Conservation (phyloP, 2,888 invertebrate genomes). For the Melolontha melolontha region DNA sequence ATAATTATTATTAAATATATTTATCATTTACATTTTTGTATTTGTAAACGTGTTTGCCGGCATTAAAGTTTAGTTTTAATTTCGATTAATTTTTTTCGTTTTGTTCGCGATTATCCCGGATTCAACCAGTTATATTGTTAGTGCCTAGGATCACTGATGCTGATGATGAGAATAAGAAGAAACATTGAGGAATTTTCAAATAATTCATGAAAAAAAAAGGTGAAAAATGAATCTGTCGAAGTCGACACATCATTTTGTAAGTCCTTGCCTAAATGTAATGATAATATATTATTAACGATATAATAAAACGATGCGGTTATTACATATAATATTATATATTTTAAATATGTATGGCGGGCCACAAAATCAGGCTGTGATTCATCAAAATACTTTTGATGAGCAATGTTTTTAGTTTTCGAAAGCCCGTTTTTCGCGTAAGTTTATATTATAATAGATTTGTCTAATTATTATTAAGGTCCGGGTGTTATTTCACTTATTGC, state of each 20-base stretch:
- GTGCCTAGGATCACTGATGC: slow-evolving; percentile 61
- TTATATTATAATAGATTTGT: slow-evolving; percentile 42
- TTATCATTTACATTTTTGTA: slow-evolving; percentile 35
- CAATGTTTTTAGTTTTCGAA: slow-evolving; percentile 65
- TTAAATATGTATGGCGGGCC: slow-evolving; percentile 56
- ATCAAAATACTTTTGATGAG: slow-evolving; percentile 64
- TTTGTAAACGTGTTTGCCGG: slow-evolving; percentile 1
- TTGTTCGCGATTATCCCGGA: slow-evolving; percentile 53
- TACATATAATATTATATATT: slow-evolving; percentile 22
- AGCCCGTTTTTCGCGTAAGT: slow-evolving; percentile 52
- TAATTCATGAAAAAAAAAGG: background rate
- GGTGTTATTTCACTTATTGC: slow-evolving; percentile 54
- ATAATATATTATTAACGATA: slow-evolving; percentile 35
- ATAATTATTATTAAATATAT: slow-evolving; percentile 25
- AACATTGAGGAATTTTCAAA: slow-evolving; percentile 19
- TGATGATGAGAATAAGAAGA: slow-evolving; percentile 22
- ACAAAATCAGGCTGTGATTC: slow-evolving; percentile 70
- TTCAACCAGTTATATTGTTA: slow-evolving; percentile 63
- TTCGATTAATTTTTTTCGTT: slow-evolving; percentile 9
- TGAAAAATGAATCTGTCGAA: slow-evolving; percentile 11
- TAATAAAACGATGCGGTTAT: slow-evolving; percentile 34
- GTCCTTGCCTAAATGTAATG: slow-evolving; percentile 35
- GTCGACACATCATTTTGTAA: slow-evolving; percentile 17
- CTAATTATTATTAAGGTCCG: slow-evolving; percentile 58
- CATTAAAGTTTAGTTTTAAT: background rate